phyloP scores from a whole-genome alignment of 2,113 vertebrate genomes.

The Chloropsis cyanopogon region DNA sequence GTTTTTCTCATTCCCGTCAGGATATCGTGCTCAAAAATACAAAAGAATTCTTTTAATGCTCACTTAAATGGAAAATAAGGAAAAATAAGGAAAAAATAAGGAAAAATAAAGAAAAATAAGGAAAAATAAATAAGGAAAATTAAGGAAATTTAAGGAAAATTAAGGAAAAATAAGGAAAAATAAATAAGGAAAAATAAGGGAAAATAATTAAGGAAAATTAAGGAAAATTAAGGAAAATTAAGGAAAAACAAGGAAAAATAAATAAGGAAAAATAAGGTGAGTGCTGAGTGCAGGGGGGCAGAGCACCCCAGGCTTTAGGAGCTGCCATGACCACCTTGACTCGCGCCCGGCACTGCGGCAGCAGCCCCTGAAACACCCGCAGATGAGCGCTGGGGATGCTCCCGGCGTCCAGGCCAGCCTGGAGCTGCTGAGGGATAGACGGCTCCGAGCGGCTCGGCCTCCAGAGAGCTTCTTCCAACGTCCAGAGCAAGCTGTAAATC shows the following conservation, averaged over 20 bases:
- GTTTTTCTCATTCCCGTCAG: neutral
- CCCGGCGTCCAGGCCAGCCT: neutral
- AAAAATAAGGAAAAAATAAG: no score
- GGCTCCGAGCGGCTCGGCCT: neutral
- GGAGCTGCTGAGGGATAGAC: neutral
- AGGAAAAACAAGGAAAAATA: no score
- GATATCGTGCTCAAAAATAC: neutral
- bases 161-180: no score
- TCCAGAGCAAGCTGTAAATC: neutral
- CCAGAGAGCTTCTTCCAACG: neutral
- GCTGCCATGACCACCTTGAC: rapidly evolving
- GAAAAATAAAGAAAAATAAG: no score
- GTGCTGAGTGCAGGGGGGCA: neutral
- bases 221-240: no score
- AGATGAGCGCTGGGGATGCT: neutral
- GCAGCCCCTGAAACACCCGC: neutral
- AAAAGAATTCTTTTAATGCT: neutral
- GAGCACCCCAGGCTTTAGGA: neutral
- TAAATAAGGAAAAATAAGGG: no score
- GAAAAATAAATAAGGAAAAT: no score
- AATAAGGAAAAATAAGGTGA: neutral
- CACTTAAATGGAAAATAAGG: neutral
- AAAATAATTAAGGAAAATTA: no score
- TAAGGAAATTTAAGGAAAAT: no score
- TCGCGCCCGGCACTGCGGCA: neutral